phyloP scores from a whole-genome alignment of 2,797 vertebrate genomes.

The Fratercula arctica region DNA sequence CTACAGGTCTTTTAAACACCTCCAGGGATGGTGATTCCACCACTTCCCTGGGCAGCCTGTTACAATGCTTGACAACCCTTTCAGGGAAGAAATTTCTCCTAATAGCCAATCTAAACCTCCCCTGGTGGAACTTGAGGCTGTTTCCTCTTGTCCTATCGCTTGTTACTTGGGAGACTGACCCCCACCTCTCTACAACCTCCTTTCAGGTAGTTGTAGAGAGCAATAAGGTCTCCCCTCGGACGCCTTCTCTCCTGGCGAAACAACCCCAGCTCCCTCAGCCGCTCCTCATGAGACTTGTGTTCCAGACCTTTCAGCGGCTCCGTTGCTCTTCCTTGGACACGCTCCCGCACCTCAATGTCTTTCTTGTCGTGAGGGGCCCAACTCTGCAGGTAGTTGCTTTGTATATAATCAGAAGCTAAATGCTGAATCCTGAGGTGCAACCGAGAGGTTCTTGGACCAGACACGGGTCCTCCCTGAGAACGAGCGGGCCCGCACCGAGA shows the following conservation, averaged over 20 bases:
- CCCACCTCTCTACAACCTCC: no score
- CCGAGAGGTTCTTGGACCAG: neutral
- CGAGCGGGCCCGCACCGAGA: accelerated
- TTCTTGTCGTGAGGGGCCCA: neutral
- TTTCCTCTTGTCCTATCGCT: neutral
- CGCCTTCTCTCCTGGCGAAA: no score
- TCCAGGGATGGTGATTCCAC: neutral
- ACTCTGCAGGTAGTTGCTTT: neutral
- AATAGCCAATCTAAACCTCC: no score
- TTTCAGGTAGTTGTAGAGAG: no score
- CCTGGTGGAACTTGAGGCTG: no score
- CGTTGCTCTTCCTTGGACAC: no score
- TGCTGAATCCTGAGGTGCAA: neutral
- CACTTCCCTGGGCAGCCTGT: neutral
- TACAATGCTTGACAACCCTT: neutral
- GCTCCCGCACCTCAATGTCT: neutral
- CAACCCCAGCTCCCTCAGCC: neutral
- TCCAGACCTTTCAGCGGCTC: no score
- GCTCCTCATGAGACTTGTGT: neutral
- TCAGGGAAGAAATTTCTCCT: neutral
- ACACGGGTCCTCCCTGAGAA: no score
- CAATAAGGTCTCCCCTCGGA: no score
- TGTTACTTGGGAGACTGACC: neutral
- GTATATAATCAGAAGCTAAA: no score
- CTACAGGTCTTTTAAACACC: neutral